phyloP scores from a whole-genome alignment of 2,888 invertebrate genomes.

The Apamea sordens region DNA sequence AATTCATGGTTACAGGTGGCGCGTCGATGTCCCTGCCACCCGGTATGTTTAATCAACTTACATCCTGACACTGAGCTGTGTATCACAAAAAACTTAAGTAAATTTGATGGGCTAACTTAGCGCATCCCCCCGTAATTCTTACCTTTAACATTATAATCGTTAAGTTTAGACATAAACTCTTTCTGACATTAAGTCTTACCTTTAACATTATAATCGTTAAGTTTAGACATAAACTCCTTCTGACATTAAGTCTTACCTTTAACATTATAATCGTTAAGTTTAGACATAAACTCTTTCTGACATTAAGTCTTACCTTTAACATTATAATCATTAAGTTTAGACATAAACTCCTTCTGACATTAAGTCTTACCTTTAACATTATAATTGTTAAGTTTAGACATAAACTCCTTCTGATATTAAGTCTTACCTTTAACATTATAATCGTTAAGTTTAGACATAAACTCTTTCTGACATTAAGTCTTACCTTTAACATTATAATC shows the following conservation, averaged over 20 bases:
- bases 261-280: no score
- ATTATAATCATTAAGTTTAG: slow-evolving; percentile 58
- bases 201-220: no score
- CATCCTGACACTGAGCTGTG: no score
- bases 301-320: no score
- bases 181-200: slow-evolving; percentile 81
- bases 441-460: slow-evolving; percentile 65
- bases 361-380: no score
- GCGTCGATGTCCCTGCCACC: no score
- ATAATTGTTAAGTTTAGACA: slow-evolving; percentile 61
- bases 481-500: slow-evolving; percentile 72
- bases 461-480: slow-evolving; percentile 78
- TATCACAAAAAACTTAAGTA: no score
- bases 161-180: slow-evolving; percentile 69
- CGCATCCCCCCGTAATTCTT: background rate
- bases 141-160: slow-evolving; percentile 72
- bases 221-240: slow-evolving; percentile 71
- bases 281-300: slow-evolving; percentile 75
- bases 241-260: no score
- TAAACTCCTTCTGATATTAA: slow-evolving; percentile 78
- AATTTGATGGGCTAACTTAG: no score
- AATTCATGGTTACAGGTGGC: no score
- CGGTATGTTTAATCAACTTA: no score
- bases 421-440: no score
- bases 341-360: slow-evolving; percentile 77